Base-by-base conservation (phyloP, 1,140 invertebrate genomes). In the Neodiprion virginianus region DNA sequence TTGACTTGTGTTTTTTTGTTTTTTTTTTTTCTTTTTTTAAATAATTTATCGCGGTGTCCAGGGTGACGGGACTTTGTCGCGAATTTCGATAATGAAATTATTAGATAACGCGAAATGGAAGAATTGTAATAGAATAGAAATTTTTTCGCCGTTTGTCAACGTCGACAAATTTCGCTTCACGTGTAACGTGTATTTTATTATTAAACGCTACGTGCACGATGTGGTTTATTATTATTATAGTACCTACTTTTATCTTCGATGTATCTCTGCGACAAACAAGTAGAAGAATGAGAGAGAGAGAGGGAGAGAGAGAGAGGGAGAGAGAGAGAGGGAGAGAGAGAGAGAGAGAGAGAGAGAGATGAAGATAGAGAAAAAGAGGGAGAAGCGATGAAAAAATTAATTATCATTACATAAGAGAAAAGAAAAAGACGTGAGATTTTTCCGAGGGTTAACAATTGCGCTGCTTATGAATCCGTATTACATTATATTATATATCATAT, bases 251-350 rank as follows among this genome's bases (percentile, higher is more conserved):
- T 14, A 65, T 14, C 12, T 65, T 14, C 61, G 7, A 65, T 14
- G 12, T 65, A 65, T 65, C 12, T 3, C 17, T 14, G 17, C 12
- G 61, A 65, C 17, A 21, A 65, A 14, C 12, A 65, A 21, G 7
- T 1, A 3, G 61, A 69, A 12, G 68, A 17, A 69, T 69, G 67
- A 11, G 67, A 69, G 14, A 69, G 67, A 28, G 67, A 69, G 67
- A 69, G 23, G 1, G 1, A 69, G 67, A 69, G 23, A 69, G 67
- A 28, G 67, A 28, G 23, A 69, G 23, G 1, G 23, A 69, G 67
- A 28, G 23, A n/a, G 67, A 69, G 67, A 69, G 1, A 61, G 1
- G 1, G 53, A 61, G 53, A 61, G 1, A 61, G 53, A 61, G 53
- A 61, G 1, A 61, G 53, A 61, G 53, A 61, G 0, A 0, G 53